Evolutionary conservation across 2,797 vertebrate genomes (phyloP), one percentile per base, ranked within the genome.

Genomic region (Pitangus sulphuratus): DNA sequence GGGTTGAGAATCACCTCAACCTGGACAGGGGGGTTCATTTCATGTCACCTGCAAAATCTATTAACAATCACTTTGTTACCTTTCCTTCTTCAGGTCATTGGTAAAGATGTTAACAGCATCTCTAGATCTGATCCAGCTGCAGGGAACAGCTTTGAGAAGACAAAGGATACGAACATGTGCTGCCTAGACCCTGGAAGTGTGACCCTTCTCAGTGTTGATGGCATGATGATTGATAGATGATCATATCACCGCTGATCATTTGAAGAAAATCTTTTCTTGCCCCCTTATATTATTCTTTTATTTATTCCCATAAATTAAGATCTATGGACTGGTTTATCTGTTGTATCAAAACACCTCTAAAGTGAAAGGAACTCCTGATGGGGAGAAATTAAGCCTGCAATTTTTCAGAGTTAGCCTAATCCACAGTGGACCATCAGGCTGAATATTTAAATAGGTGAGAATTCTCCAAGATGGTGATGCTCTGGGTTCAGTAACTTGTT

Each of bases 21-120:
- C 1, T n/a, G 13, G 17, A 18, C 9, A 37, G 2, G 18, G 8
- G 3, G 3, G 4, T 4, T n/a, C 4, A 84, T 58, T 69, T 51
- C 3, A 28, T 53, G 6, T 89, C 18, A 47, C 25, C 19, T 66
- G 6, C 12, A 71, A 57, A 66, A 11, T 51, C 65, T 7, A 24
- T 57, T 86, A 26, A 9, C 2, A 50, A 26, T 69, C 56, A 12
- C 8, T 48, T 11, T 51, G 13, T 12, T 31, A 12, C 4, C 21
- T 69, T 75, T n/a, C 5, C 8, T 66, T 75, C 22, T 70, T 33
- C 33, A 25, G 10, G 16, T 61, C 2, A 3, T 9, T 65, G 9
- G 5, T 58, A 86, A 76, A 58, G 25, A 33, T 31, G 12, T 31
- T 51, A 57, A 40, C 22, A 57, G 26, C 1, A 11, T 22, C 8